Percentiles rank a stretch among this genome's conserved stretches.
Conservation (phyloP, 2,797 vertebrate genomes). For the Mus caroli region DNA sequence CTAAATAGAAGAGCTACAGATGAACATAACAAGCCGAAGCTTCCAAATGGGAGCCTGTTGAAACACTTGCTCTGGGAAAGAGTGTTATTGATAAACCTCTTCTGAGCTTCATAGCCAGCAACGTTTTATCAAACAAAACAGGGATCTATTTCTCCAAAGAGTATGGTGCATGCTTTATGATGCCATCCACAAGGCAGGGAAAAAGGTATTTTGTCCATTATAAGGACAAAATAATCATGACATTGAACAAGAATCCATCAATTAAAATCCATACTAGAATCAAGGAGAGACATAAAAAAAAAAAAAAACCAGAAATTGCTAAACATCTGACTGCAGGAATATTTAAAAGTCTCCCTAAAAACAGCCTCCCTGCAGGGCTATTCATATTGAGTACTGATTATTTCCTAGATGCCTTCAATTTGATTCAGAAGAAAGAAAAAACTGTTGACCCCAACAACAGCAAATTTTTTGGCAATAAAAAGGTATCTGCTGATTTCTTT, state of each 20-base stretch:
- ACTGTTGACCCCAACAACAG: conserved; percentile 65
- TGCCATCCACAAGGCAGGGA: neutral
- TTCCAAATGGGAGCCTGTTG: conserved; percentile 6
- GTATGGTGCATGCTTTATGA: neutral
- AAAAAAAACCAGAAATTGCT: conserved; percentile 61
- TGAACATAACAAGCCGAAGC: neutral
- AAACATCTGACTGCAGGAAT: conserved; percentile 59
- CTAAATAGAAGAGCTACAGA: neutral
- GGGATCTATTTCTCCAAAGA: neutral
- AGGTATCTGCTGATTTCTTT: conserved; percentile 61
- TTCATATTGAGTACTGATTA: conserved; percentile 73
- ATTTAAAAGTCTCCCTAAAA: conserved; percentile 78
- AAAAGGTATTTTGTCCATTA: neutral
- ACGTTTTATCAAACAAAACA: neutral
- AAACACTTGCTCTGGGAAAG: neutral
- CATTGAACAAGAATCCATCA: conserved; percentile 29
- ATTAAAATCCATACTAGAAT: conserved; percentile 55
- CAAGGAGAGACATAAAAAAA: neutral
- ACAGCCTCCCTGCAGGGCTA: conserved; percentile 46
- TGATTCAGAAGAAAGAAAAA: conserved; percentile 47
- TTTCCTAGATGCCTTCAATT: conserved; percentile 74
- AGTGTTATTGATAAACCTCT: neutral
- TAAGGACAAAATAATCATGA: conserved; percentile 18
- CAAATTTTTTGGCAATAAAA: conserved; percentile 67
- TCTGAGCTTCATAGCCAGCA: neutral